Percentiles rank a stretch among this genome's conserved stretches.
Conservation (phyloP, 2,888 invertebrate species). For the Limnephilus lunatus region DNA sequence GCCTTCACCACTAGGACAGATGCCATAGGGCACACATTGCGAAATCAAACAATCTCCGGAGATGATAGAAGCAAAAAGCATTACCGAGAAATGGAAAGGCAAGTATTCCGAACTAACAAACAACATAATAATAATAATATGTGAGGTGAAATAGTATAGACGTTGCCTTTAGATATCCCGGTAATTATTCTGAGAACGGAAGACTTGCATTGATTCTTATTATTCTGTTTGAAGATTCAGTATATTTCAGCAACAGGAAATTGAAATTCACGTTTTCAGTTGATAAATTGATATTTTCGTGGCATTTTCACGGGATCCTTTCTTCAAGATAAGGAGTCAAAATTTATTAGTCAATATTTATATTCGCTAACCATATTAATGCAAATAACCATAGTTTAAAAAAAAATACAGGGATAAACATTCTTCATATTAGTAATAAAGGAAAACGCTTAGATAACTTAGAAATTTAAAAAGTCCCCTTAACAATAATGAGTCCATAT, state of each 20-base stretch:
- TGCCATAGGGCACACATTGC: constrained; percentile 43
- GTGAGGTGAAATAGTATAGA: not conserved
- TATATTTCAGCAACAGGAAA: not conserved
- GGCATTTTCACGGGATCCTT: not conserved
- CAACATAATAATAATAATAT: not conserved
- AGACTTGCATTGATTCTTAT: not conserved
- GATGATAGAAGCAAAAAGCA: constrained; percentile 25
- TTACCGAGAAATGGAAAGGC: constrained; percentile 39
- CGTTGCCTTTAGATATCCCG: not conserved
- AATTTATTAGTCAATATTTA: not conserved
- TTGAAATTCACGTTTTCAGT: not conserved
- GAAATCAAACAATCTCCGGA: constrained; percentile 49
- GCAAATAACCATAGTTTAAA: no score
- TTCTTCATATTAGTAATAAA: no score
- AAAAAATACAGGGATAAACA: no score
- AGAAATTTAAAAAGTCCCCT: no score
- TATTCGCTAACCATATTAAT: no score
- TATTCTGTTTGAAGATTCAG: not conserved
- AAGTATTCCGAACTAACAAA: constrained; percentile 2
- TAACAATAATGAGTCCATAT: no score
- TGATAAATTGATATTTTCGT: no score
- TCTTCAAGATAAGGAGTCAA: not conserved
- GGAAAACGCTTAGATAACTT: no score
- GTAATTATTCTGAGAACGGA: not conserved
- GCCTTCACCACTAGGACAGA: constrained; percentile 16